Conservation (phyloP, 2,888 invertebrate genomes). For the Pristionchus arcanus region DNA sequence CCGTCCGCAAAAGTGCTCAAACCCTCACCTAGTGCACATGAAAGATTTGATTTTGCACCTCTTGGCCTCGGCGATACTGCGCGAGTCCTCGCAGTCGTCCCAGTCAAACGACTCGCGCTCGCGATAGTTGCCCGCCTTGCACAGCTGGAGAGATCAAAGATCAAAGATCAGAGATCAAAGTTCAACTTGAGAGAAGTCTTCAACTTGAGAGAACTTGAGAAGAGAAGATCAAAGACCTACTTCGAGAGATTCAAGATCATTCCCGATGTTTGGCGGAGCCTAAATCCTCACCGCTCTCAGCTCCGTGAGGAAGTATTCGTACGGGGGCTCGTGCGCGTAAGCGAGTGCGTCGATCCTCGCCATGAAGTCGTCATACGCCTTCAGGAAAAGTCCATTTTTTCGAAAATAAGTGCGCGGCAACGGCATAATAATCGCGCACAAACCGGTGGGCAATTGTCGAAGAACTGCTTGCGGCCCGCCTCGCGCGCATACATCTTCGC, state of each 20-base stretch:
- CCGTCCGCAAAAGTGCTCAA: not conserved
- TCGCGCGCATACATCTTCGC: conserved; percentile 64
- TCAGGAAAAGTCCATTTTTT: not conserved
- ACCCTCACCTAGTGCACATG: conserved; percentile 31
- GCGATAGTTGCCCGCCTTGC: conserved; percentile 12
- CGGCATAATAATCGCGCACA: not conserved
- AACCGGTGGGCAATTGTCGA: conserved; percentile 66
- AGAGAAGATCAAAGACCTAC: not conserved
- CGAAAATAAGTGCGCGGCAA: conserved; percentile 25
- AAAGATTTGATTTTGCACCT: conserved; percentile 27
- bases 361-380: conserved; percentile 43
- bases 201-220: no score
- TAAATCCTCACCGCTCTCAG: not conserved
- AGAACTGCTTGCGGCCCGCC: conserved; percentile 61
- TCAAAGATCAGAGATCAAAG: not conserved
- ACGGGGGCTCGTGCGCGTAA: not conserved
- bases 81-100: conserved; percentile 26
- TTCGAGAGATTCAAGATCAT: not conserved
- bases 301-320: conserved; percentile 27
- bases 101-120: conserved; percentile 29
- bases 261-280: not conserved
- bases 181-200: no score
- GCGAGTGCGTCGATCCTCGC: conserved; percentile 17
- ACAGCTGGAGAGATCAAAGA: conserved; percentile 18
- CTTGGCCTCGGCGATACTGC: conserved; percentile 58